Evolutionary conservation across 2,113 vertebrate genomes (phyloP).

Genomic region (Podiceps cristatus): DNA sequence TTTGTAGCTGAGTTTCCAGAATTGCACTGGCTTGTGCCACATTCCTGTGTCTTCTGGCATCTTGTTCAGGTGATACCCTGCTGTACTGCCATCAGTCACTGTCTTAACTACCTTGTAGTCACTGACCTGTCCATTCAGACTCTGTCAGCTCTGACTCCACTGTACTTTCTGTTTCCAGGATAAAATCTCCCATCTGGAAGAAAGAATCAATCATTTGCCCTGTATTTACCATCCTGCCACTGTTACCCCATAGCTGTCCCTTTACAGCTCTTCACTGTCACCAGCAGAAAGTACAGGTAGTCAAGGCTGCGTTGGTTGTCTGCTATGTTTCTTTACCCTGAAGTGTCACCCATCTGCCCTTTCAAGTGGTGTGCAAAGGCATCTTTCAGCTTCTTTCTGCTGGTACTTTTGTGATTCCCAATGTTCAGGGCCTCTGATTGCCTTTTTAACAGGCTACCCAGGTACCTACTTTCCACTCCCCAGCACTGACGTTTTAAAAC

Average conservation of each 20-base stretch:
- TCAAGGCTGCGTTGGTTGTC: not conserved
- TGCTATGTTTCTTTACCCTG: not conserved
- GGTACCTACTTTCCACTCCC: rapidly evolving
- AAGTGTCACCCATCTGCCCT: rapidly evolving
- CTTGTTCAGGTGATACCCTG: not conserved
- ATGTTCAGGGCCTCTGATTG: not conserved
- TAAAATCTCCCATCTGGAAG: not conserved
- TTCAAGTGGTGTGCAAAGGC: not conserved
- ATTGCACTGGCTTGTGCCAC: not conserved
- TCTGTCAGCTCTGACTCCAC: not conserved
- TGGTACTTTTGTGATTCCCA: not conserved
- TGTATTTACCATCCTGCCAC: not conserved
- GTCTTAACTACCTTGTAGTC: not conserved
- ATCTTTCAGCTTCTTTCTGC: not conserved
- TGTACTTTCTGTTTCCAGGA: not conserved
- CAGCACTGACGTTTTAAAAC: not conserved
- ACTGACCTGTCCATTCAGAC: not conserved
- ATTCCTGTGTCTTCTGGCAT: not conserved
- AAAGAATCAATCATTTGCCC: not conserved
- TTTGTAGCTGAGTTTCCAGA: not conserved
- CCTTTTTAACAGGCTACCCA: not conserved
- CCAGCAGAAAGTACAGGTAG: not conserved
- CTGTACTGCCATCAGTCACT: not conserved
- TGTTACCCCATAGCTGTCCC: not conserved
- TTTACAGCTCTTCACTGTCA: not conserved